Evolutionary conservation across 2,888 invertebrate species (phyloP), one percentile per base, ranked within the genome.

Genomic region (Mesorhabditis spiculigera): DNA sequence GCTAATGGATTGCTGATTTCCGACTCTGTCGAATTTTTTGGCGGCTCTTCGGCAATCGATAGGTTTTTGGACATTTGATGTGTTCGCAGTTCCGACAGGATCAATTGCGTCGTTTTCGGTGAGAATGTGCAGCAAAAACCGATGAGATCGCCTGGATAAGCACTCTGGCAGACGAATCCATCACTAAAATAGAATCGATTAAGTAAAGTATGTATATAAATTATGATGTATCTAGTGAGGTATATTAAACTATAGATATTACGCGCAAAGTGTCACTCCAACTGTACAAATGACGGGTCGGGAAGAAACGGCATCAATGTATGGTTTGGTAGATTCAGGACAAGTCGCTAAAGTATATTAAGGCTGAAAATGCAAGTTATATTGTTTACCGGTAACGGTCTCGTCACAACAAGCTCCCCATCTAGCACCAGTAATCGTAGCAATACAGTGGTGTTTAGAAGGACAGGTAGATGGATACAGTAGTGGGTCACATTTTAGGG

Each of bases 401-500:
- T 28, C n/a, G 50, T 63, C 64, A 43, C 78, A 78, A 68, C 78
- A 78, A 68, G 76, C 76, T 45, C 76, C 78, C 72, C 72, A 78
- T 65, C 71, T 69, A 8, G 78, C 76, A n/a, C 78, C 78, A 0
- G 78, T 75, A 16, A 78, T 76, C 43, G 76, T 74, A 41, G 78
- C 73, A 41, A 73, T 72, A 63, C 78, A 78, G 63, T 74, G 71
- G 43, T 73, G 76, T 1, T 73, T 70, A 13, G 72, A 44, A 5
- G 78, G 78, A 43, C 78, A 78, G 5, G 75, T 70, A 3, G 73
- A 71, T 4, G 70, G 68, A 6, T 28, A 42, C 65, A 73, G 71
- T 41, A 75, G n/a, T 41, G 76, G 78, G 43, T 78, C 76, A 45
- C 78, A 78, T 58, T 78, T 78, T 74, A 78, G 74, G 8, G 72